These are phyloP conservation scores for Natrix natrix DNA, from an alignment of 2,797 vertebrate genomes.

Conservation along the genomic window DNA sequence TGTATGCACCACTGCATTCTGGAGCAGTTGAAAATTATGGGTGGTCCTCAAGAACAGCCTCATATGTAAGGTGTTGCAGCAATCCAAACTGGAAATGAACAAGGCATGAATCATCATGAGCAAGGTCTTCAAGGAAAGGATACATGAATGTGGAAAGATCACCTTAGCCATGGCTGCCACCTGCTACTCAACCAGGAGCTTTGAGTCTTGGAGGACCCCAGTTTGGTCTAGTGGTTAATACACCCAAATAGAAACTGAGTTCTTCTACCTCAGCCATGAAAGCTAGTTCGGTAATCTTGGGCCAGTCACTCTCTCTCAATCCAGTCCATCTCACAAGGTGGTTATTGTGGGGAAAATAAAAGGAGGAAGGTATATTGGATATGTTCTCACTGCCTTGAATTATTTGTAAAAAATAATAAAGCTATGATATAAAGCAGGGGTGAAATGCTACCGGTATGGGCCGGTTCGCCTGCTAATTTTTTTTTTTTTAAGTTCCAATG, in stretches of 20 bases:
- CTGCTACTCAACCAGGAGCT: background rate
- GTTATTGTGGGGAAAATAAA: background rate
- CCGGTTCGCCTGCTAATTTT: too few species aligned
- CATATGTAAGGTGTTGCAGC: background rate
- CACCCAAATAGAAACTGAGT: background rate
- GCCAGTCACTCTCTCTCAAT: background rate
- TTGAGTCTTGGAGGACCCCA: background rate
- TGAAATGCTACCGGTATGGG: too few species aligned
- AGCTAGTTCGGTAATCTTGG: background rate
- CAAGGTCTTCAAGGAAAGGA: background rate
- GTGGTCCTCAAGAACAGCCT: background rate
- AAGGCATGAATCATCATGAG: background rate
- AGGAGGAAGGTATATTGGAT: background rate
- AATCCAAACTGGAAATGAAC: background rate
- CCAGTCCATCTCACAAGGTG: background rate
- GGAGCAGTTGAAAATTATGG: background rate
- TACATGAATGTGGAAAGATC: background rate
- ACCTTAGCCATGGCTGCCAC: background rate
- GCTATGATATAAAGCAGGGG: background rate
- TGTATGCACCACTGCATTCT: background rate
- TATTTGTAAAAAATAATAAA: background rate
- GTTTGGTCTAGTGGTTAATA: background rate
- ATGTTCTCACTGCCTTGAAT: background rate
- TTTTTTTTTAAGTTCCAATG: too few species aligned
- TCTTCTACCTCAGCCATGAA: background rate